Evolutionary conservation across 1,140 invertebrate genomes (phyloP), one percentile per base, ranked within the genome.

Genomic region (Eufriesea mexicana): DNA sequence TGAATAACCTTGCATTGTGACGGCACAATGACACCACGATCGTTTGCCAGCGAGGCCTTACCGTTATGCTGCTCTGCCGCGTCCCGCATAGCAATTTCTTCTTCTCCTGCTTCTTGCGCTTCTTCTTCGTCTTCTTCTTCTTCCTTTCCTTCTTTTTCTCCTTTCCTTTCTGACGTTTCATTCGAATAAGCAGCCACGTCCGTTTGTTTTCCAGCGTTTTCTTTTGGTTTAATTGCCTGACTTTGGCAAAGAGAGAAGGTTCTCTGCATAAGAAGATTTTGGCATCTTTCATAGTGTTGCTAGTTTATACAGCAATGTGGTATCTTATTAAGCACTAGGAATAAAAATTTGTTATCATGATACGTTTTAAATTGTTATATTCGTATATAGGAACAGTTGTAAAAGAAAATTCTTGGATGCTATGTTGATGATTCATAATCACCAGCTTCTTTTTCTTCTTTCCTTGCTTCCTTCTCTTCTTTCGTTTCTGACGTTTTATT

Each of bases 1-100:
- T 93, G 92, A 92, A 94, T 94, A 94, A 94, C 93, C 93, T 93
- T 93, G 93, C 93, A 93, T 93, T 93, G 92, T 92, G 92, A 91
- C 92, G 92, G 92, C 91, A 92, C 92, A 93, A 93, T 92, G 93
- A 93, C 93, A 92, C 91, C 90, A 91, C 89, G 84, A 90, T 91
- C 91, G 91, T 92, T 93, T 91, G 92, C 91, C 86, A 93, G 89
- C 89, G 89, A 87, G 90, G 91, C 83, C 89, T 88, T 93, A 91
- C 93, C 93, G 93, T 94, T 94, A 93, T 89, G 88, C 90, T 90
- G 91, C 90, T 91, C 89, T 85, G 88, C 84, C 91, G 89, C 90
- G 93, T 92, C 86, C 87, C 89, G 93, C 93, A 93, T 93, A 92
- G 90, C 90, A 93, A 93, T 93, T 89, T 76, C 79, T 81, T 64